phyloP scores from a whole-genome alignment of 2,113 vertebrate genomes.

The Nicator chloris region DNA sequence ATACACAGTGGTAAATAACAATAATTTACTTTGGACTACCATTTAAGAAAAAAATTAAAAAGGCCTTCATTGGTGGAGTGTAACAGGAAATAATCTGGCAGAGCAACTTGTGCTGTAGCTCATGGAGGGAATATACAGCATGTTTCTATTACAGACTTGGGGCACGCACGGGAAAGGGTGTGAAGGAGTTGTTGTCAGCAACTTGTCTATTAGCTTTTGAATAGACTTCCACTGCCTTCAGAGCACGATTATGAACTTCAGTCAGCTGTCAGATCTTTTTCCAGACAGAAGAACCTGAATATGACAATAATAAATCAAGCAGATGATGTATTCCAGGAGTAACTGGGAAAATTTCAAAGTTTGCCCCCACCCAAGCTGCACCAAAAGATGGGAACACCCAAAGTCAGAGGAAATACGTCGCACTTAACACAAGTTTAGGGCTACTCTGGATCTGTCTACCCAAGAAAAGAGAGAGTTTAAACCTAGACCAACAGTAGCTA shows the following conservation, averaged over 20 bases:
- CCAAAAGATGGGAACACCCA: not conserved
- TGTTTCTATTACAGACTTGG: not conserved
- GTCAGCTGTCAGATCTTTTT: conserved; percentile 6
- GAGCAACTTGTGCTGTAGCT: not conserved
- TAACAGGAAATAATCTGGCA: conserved; percentile 31
- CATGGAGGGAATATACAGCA: not conserved
- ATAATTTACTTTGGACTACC: not conserved
- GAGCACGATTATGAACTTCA: not conserved
- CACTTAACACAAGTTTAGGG: not conserved
- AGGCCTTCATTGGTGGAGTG: not conserved
- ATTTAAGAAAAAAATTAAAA: not conserved
- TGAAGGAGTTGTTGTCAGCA: conserved; percentile 50
- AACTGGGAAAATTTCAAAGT: not conserved
- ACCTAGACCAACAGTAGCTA: not conserved
- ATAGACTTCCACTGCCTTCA: conserved; percentile 21
- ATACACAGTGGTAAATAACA: not conserved
- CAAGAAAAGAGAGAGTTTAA: not conserved
- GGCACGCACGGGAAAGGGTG: not conserved
- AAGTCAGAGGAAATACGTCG: not conserved
- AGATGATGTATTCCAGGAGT: not conserved
- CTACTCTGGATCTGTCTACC: not conserved
- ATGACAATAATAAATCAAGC: not conserved
- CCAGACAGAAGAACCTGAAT: conserved; percentile 20
- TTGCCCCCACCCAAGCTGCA: not conserved
- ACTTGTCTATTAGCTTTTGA: conserved; percentile 30